Conservation (phyloP, 2,113 vertebrate genomes). For the Gymnarchus niloticus region DNA sequence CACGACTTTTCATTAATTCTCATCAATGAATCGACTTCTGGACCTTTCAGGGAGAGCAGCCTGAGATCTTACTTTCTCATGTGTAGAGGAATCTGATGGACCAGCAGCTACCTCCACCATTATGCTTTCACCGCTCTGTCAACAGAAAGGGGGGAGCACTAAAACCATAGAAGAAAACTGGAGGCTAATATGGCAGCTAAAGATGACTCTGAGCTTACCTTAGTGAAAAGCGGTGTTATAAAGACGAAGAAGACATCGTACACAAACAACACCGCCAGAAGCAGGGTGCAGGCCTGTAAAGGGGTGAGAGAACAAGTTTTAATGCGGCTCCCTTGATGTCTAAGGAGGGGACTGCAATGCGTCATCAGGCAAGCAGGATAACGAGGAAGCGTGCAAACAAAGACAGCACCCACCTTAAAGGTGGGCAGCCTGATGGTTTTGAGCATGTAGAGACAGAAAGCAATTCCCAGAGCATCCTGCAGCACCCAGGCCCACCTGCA, state of each 20-base stretch:
- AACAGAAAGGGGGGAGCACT: background rate
- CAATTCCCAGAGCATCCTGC: slow-evolving; percentile 85
- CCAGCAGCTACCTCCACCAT: slow-evolving; percentile 96
- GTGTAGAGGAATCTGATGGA: slow-evolving; percentile 79
- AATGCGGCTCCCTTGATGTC: background rate
- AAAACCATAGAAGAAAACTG: background rate
- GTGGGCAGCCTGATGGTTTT: slow-evolving; percentile 89
- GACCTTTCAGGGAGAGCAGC: background rate
- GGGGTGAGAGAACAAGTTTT: background rate
- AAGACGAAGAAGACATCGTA: slow-evolving; percentile 97
- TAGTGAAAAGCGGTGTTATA: slow-evolving; percentile 85
- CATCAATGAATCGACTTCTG: background rate
- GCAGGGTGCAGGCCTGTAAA: slow-evolving; percentile 82
- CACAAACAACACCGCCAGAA: slow-evolving; percentile 82
- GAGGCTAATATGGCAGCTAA: too few species aligned
- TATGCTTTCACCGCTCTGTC: slow-evolving; percentile 86
- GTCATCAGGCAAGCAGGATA: background rate
- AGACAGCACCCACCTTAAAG: slow-evolving; percentile 73
- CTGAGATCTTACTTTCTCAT: slow-evolving; percentile 76
- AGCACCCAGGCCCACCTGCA: slow-evolving; percentile 92
- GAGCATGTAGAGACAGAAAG: slow-evolving; percentile 92
- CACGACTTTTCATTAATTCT: background rate
- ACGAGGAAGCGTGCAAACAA: background rate
- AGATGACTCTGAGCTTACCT: slow-evolving; percentile 55
- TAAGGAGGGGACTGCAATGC: background rate